These are phyloP conservation scores for Halisarca cf. caerulea DNA, from an alignment of 37 sponge, comb jelly and placozoan species.

Conservation along the genomic window DNA sequence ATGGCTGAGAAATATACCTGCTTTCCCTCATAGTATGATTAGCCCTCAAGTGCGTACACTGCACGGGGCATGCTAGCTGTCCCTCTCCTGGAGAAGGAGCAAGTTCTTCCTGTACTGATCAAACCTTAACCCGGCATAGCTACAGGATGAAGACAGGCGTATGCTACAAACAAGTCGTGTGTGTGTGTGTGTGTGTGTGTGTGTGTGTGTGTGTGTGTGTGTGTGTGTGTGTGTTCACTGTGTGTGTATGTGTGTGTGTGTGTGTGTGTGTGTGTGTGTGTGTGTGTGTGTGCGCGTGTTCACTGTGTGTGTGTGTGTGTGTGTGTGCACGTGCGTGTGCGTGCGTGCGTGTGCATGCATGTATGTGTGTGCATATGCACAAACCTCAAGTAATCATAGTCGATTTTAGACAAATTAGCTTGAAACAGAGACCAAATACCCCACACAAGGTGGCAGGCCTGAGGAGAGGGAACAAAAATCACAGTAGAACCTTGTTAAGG, in stretches of 20 bases:
- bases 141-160: not conserved
- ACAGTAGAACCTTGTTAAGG: no score
- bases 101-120: not conserved
- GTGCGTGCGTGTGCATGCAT: no score
- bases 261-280: constrained; percentile 18
- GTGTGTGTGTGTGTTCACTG: constrained; percentile 26
- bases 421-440: constrained; percentile 86
- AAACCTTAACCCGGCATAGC: not conserved
- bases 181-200: constrained; percentile 19
- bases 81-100: constrained; percentile 36
- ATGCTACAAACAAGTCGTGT: no score
- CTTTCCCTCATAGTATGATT: no score
- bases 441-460: constrained; percentile 90
- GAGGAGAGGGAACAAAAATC: not conserved
- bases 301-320: constrained; percentile 15
- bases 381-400: constrained; percentile 87
- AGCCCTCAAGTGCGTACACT: no score
- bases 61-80: no score
- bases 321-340: no score
- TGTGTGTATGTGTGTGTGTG: constrained; percentile 13
- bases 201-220: constrained; percentile 21
- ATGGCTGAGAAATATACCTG: no score
- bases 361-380: constrained; percentile 33
- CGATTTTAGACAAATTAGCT: constrained; percentile 74
- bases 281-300: constrained; percentile 19